phyloP scores from a whole-genome alignment of 2,113 vertebrate genomes.

The Spea multiplicata region DNA sequence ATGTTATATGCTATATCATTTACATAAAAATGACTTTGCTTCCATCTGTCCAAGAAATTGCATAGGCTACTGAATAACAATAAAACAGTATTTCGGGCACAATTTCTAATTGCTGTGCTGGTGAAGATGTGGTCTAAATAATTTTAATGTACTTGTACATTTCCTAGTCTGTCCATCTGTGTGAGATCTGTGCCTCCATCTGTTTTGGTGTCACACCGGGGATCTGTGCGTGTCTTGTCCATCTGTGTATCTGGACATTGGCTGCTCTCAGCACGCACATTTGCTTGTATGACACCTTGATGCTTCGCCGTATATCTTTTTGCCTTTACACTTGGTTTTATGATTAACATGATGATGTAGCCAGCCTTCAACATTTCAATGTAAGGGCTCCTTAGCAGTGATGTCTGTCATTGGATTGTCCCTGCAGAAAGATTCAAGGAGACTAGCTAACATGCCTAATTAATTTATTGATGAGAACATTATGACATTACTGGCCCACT shows the following conservation, averaged over 20 bases:
- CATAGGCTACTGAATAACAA: neutral
- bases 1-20: neutral
- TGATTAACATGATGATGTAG: slow-evolving; percentile 23
- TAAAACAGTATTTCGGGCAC: neutral
- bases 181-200: slow-evolving; percentile 36
- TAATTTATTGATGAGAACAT: slow-evolving; percentile 17
- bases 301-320: slow-evolving; percentile 35
- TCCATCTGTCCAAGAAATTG: neutral
- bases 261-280: slow-evolving; percentile 33
- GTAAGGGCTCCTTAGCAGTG: neutral
- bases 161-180: slow-evolving; percentile 38
- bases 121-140: neutral
- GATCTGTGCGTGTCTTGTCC: slow-evolving; percentile 33
- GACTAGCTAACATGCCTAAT: slow-evolving; percentile 2
- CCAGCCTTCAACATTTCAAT: slow-evolving; percentile 27
- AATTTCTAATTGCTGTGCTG: neutral
- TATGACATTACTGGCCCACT: slow-evolving; percentile 2
- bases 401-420: slow-evolving; percentile 15
- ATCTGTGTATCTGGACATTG: slow-evolving; percentile 41
- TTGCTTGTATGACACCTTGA: slow-evolving; percentile 38
- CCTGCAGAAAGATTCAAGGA: slow-evolving; percentile 4
- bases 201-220: slow-evolving; percentile 33
- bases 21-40: neutral
- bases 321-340: slow-evolving; percentile 17
- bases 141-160: slow-evolving; percentile 25